Conservation (phyloP, 2,888 invertebrate genomes). For the Caradrina kadenii region DNA sequence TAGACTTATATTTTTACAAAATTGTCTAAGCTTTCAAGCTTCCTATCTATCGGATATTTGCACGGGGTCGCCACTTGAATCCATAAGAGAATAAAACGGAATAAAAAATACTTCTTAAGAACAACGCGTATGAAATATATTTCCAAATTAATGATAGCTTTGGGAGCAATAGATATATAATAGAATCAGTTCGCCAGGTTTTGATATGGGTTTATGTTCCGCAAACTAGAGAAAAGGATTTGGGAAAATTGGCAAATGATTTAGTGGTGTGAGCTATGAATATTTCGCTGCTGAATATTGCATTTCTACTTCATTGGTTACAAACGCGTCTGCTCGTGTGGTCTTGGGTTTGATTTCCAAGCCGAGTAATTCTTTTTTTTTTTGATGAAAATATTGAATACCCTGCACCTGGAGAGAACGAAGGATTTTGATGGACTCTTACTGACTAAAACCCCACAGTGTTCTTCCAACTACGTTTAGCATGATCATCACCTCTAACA, state of each 20-base stretch:
- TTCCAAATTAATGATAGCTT: conserved; percentile 35
- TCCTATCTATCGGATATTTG: neutral
- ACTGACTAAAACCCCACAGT: too few species aligned
- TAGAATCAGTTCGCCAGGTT: conserved; percentile 32
- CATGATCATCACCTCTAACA: too few species aligned
- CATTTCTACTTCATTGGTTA: neutral
- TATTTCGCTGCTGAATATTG: neutral
- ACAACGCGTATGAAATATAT: conserved; percentile 34
- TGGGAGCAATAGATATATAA: conserved; percentile 44
- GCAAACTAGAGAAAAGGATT: neutral
- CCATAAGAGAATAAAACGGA: conserved; percentile 14
- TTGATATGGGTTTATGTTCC: conserved; percentile 21
- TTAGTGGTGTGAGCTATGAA: neutral
- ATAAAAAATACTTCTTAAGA: conserved; percentile 15
- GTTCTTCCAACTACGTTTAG: too few species aligned
- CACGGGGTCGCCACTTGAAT: conserved; percentile 11
- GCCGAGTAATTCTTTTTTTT: too few species aligned
- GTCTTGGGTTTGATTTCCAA: too few species aligned
- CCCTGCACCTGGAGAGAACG: too few species aligned
- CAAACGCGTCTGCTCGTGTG: too few species aligned
- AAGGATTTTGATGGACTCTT: too few species aligned
- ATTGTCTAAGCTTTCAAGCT: neutral
- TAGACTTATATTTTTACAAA: neutral
- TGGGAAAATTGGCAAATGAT: conserved; percentile 25
- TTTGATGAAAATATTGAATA: too few species aligned